These are phyloP conservation scores for Gobius niger DNA, from an alignment of 2,113 vertebrate genomes.

Conservation along the genomic window DNA sequence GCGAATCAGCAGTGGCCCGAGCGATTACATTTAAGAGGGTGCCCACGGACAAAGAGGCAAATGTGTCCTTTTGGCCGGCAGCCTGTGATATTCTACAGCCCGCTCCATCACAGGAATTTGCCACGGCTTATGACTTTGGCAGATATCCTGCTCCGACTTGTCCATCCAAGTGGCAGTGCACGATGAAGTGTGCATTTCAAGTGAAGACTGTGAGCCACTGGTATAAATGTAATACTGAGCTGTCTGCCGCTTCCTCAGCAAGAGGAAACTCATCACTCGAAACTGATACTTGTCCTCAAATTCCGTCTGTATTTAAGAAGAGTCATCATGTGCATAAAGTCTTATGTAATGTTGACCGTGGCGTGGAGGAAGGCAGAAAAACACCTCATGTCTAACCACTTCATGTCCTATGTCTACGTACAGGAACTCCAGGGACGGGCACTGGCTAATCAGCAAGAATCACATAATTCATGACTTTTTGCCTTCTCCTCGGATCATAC, in stretches of 20 bases:
- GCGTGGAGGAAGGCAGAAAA: no score
- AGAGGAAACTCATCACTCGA: constrained; percentile 31
- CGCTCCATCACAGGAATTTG: constrained; percentile 35
- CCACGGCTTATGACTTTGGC: constrained; percentile 37
- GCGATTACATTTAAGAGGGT: constrained; percentile 52
- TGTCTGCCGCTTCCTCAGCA: constrained; percentile 20
- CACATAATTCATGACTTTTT: no score
- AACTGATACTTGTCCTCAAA: constrained; percentile 17
- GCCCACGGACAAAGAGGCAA: constrained; percentile 35
- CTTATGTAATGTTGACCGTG: no score
- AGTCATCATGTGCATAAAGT: no score
- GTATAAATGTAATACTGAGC: constrained; percentile 13
- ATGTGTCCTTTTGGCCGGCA: constrained; percentile 44
- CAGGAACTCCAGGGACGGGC: no score
- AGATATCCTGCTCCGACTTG: constrained; percentile 48
- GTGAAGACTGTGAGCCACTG: constrained; percentile 3
- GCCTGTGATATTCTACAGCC: constrained; percentile 27
- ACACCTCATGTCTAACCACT: no score
- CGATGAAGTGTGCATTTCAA: constrained; percentile 26
- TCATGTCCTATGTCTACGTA: no score
- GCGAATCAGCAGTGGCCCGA: constrained; percentile 40
- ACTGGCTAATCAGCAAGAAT: no score
- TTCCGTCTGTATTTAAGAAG: constrained; percentile 1
- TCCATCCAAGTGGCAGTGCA: constrained; percentile 46
- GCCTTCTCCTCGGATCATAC: no score